A percentile compares a stretch with the other conserved stretches of the same genome.
Evolutionary conservation across 2,113 vertebrate genomes (phyloP).

Genomic region (Nycticorax nycticorax): DNA sequence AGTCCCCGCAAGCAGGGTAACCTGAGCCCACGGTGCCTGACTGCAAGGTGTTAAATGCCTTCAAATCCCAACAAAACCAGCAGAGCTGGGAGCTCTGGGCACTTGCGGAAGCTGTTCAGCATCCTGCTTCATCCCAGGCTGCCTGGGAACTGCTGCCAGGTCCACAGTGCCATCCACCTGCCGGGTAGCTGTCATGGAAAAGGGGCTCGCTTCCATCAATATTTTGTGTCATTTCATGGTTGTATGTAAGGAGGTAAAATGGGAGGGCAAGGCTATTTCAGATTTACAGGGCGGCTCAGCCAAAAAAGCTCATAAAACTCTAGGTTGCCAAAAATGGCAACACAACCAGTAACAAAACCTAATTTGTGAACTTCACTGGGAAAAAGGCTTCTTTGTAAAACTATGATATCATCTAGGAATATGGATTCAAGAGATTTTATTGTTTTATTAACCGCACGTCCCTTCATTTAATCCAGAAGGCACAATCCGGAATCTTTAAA

Average conservation of each 20-base stretch:
- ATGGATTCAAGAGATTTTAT: neutral
- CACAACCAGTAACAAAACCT: slow-evolving; percentile 9
- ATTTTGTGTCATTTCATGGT: neutral
- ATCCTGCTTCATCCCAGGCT: neutral
- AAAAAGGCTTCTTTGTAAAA: slow-evolving; percentile 3
- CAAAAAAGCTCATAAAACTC: neutral
- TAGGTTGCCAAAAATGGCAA: slow-evolving; percentile 19
- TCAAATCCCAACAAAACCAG: neutral
- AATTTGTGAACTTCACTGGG: slow-evolving; percentile 3
- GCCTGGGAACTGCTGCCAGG: rapidly evolving
- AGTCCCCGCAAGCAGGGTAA: neutral
- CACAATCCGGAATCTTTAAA: neutral
- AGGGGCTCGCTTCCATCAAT: neutral
- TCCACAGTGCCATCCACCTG: neutral
- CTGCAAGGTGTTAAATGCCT: neutral
- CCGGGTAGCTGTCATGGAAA: neutral
- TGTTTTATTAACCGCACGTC: neutral
- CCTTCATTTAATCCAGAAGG: neutral
- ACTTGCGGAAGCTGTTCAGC: neutral
- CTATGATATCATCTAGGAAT: neutral
- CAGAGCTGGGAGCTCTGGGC: neutral
- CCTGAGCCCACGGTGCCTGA: neutral
- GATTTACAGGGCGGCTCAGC: neutral
- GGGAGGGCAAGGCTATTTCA: neutral
- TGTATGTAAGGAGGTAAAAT: neutral